phyloP scores from a whole-genome alignment of 2,888 invertebrate species.

The Panorpa germanica region DNA sequence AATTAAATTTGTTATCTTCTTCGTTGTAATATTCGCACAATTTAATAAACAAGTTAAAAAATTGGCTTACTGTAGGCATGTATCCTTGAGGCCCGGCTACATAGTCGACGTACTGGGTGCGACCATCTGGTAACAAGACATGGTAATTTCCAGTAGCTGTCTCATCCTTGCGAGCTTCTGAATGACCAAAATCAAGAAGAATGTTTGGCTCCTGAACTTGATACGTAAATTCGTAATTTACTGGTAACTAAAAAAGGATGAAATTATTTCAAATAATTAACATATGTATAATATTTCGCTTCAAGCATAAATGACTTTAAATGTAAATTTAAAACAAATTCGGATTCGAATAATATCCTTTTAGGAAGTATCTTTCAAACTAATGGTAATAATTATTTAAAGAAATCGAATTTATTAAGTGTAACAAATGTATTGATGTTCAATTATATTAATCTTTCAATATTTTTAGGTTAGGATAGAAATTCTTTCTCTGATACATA shows the following conservation, averaged over 20 bases:
- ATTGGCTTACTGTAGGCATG: constrained; percentile 35
- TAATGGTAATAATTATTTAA: too few species aligned
- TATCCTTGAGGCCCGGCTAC: constrained; percentile 41
- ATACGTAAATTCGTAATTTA: constrained; percentile 43
- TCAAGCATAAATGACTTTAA: not conserved
- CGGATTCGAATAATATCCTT: not conserved
- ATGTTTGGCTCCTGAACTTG: constrained; percentile 37
- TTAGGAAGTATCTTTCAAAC: too few species aligned
- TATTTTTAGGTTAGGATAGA: too few species aligned
- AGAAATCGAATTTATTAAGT: too few species aligned
- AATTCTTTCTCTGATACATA: too few species aligned
- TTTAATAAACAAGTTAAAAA: too few species aligned
- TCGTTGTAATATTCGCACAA: too few species aligned
- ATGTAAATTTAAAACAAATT: not conserved
- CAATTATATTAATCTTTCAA: too few species aligned
- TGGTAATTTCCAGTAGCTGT: constrained; percentile 43
- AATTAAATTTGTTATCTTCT: too few species aligned
- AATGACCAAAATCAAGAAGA: constrained; percentile 41
- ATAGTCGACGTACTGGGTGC: constrained; percentile 42
- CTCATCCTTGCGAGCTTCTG: constrained; percentile 41
- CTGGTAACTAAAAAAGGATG: constrained; percentile 30
- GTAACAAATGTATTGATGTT: too few species aligned
- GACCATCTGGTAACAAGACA: constrained; percentile 40
- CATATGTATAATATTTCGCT: too few species aligned
- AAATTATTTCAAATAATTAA: not conserved